phyloP scores from a whole-genome alignment of 2,797 vertebrate species.

The Siniperca scherzeri region DNA sequence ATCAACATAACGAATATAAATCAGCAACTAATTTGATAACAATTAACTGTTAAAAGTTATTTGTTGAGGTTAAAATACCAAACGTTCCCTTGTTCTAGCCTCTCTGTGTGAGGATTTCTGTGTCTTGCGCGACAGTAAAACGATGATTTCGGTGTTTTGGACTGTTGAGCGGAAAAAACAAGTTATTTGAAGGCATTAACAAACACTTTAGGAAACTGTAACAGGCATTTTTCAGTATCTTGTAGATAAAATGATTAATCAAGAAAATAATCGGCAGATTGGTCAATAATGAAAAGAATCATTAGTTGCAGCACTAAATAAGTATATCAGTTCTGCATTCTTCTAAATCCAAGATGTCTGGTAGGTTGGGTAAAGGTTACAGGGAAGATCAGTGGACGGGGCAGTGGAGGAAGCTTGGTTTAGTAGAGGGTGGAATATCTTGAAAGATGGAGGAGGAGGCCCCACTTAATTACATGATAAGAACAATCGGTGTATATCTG shows the following conservation, averaged over 20 bases:
- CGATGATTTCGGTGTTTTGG: background rate
- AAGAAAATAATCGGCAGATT: background rate
- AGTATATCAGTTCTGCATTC: background rate
- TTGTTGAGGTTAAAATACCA: background rate
- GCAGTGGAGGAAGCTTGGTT: constrained; percentile 10
- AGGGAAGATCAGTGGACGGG: background rate
- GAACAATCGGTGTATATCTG: background rate
- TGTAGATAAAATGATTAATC: background rate
- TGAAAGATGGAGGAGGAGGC: background rate
- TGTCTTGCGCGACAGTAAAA: background rate
- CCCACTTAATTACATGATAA: constrained; percentile 1
- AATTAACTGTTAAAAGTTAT: background rate
- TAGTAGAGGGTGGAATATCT: background rate
- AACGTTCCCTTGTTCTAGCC: background rate
- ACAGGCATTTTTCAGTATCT: background rate
- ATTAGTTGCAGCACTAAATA: background rate
- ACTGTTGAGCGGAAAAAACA: background rate
- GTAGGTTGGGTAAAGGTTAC: background rate
- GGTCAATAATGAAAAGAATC: background rate
- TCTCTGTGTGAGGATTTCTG: background rate
- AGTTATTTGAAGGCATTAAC: background rate
- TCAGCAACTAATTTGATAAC: background rate
- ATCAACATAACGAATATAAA: background rate
- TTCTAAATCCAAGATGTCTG: background rate
- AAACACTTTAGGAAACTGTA: background rate